Conservation (phyloP, 2,113 vertebrate genomes). For the Seriola dumerili region DNA sequence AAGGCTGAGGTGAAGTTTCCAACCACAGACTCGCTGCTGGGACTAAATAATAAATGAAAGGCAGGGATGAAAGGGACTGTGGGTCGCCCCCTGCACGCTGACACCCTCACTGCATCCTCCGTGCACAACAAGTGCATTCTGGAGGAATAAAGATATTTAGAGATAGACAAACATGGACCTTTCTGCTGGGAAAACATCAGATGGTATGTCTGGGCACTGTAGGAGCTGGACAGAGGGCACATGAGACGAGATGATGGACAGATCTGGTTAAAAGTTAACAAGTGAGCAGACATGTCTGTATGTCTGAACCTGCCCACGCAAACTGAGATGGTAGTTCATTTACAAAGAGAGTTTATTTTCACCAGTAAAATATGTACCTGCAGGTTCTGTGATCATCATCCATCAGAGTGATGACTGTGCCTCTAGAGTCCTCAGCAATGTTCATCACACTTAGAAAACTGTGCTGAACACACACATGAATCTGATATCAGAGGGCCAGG, state of each 20-base stretch:
- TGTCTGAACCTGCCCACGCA: no score
- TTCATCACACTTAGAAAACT: neutral
- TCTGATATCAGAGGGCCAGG: no score
- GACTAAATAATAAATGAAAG: conserved; percentile 68
- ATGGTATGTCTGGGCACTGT: neutral
- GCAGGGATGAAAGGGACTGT: conserved; percentile 59
- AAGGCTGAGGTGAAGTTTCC: conserved; percentile 48
- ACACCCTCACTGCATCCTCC: conserved; percentile 38
- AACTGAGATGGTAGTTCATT: no score
- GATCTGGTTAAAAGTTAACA: neutral
- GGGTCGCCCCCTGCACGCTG: conserved; percentile 37
- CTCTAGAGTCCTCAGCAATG: neutral
- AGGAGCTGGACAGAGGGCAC: neutral
- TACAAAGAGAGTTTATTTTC: neutral
- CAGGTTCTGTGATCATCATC: neutral
- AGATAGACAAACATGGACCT: conserved; percentile 58
- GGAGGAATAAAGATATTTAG: conserved; percentile 66
- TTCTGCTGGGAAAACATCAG: conserved; percentile 13
- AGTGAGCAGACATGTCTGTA: neutral
- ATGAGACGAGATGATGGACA: neutral
- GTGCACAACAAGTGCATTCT: conserved; percentile 49
- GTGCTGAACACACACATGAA: no score
- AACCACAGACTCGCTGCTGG: conserved; percentile 20
- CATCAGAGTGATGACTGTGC: neutral
- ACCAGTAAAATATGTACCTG: neutral